Evolutionary conservation across 1,140 invertebrate genomes (phyloP).

Genomic region (Heliconius nattereri): DNA sequence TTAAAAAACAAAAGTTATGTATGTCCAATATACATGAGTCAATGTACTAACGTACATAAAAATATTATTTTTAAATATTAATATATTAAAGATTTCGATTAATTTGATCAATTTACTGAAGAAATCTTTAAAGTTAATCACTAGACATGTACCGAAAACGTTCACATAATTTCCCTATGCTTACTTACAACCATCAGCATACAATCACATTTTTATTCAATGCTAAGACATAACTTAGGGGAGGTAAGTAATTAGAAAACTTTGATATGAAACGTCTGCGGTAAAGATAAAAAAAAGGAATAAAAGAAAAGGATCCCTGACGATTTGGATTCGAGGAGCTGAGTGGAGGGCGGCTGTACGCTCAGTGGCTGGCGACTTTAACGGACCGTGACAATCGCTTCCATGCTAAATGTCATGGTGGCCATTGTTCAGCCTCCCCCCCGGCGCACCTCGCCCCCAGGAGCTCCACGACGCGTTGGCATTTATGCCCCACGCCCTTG

Average conservation of each 20-base stretch:
- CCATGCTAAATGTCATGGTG: constrained; percentile 80
- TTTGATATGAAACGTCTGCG: constrained; percentile 47
- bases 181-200: constrained; percentile 19
- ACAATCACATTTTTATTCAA: constrained; percentile 29
- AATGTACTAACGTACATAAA: too few relatives aligned
- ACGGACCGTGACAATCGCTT: constrained; percentile 77
- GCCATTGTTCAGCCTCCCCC: constrained; percentile 70
- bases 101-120: too few relatives aligned
- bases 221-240: constrained; percentile 37
- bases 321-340: constrained; percentile 46
- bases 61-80: too few relatives aligned
- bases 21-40: too few relatives aligned
- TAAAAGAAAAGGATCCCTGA: constrained; percentile 45
- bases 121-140: too few relatives aligned
- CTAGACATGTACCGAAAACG: constrained; percentile 33
- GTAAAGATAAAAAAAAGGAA: constrained; percentile 41
- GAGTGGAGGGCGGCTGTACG: constrained; percentile 60
- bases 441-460: constrained; percentile 49
- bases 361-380: constrained; percentile 64
- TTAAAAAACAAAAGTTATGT: too few relatives aligned
- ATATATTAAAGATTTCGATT: too few relatives aligned
- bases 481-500: constrained; percentile 67
- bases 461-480: constrained; percentile 57
- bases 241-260: constrained; percentile 52
- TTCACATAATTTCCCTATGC: constrained; percentile 56